These are phyloP conservation scores for Motacilla alba DNA, from an alignment of 2,113 vertebrate species.

Conservation along the genomic window DNA sequence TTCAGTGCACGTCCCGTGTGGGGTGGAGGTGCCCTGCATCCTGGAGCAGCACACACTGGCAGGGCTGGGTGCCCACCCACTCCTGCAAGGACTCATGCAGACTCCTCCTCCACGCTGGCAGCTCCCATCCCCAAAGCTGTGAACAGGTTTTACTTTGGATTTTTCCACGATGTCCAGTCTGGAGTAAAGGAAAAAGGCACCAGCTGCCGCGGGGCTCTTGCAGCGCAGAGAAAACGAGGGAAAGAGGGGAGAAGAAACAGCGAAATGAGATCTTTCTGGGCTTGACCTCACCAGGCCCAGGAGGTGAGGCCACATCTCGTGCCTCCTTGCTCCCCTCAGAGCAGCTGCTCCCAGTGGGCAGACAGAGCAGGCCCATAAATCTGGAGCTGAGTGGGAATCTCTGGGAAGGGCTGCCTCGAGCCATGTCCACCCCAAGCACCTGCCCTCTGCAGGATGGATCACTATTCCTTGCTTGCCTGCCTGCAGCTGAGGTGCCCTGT, in stretches of 20 bases:
- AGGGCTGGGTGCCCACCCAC: too few species aligned
- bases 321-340: background rate
- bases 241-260: background rate
- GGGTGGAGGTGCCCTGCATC: background rate
- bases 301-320: background rate
- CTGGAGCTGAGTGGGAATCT: background rate
- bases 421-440: accelerated
- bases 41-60: background rate
- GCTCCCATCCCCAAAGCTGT: background rate
- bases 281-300: background rate
- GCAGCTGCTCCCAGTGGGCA: background rate
- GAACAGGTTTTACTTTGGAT: background rate
- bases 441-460: background rate
- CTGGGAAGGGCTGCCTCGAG: accelerated
- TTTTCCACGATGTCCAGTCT: accelerated
- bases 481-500: background rate
- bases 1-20: background rate
- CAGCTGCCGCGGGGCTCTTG: background rate
- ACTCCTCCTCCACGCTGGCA: background rate
- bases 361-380: accelerated
- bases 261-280: background rate
- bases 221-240: background rate
- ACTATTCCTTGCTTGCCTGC: background rate
- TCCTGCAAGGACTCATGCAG: accelerated
- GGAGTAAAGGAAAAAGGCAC: background rate